Evolutionary conservation across 2,888 invertebrate genomes (phyloP).

Genomic region (Lapara coniferarum): DNA sequence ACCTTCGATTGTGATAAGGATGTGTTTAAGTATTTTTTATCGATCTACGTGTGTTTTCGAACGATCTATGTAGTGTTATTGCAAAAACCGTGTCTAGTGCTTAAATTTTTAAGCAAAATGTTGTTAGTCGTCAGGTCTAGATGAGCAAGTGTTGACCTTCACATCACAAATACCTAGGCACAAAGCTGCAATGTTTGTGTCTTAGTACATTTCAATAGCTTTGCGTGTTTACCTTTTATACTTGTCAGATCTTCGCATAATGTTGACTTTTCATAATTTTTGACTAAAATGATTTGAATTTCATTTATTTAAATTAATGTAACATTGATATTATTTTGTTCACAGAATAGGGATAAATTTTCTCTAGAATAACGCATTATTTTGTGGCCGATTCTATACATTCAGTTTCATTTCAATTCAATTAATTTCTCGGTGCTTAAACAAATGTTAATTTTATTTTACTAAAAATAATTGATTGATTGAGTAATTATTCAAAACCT

Average conservation of each 20-base stretch:
- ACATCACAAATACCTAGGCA: slow-evolving; percentile 22
- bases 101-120: slow-evolving; percentile 43
- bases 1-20: slow-evolving; percentile 29
- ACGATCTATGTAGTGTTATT: slow-evolving; percentile 48
- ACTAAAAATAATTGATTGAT: no score
- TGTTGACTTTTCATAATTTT: not conserved
- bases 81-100: slow-evolving; percentile 50
- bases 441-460: no score
- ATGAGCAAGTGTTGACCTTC: slow-evolving; percentile 44
- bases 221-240: not conserved
- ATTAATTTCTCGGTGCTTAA: no score
- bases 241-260: not conserved
- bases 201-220: not conserved
- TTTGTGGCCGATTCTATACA: no score
- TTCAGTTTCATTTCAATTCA: no score
- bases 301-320: not conserved
- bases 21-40: slow-evolving; percentile 44
- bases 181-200: slow-evolving; percentile 12
- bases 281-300: not conserved
- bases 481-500: no score
- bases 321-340: not conserved
- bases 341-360: no score
- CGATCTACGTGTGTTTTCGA: slow-evolving; percentile 51
- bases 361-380: no score
- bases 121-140: slow-evolving; percentile 35